These are phyloP conservation scores for Leptinotarsa juncta DNA, from an alignment of 2,888 invertebrate genomes.

Conservation along the genomic window DNA sequence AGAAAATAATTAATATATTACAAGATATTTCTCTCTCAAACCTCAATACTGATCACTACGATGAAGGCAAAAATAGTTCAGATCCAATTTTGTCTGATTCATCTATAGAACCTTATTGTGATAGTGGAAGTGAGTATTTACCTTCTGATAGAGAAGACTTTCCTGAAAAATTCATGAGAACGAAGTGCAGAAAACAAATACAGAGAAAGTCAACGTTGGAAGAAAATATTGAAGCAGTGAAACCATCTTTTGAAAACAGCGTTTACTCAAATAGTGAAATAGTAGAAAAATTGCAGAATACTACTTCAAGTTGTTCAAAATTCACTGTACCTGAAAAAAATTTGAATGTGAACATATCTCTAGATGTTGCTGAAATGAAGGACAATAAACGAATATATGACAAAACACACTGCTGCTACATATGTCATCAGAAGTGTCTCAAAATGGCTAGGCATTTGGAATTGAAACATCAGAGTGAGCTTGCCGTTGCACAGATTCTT, in stretches of 20 bases:
- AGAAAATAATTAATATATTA: background rate
- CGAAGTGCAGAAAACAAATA: background rate
- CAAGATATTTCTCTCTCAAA: background rate
- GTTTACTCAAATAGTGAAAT: background rate
- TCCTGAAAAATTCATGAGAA: background rate
- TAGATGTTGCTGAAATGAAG: background rate
- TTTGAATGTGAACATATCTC: background rate
- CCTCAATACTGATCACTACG: background rate
- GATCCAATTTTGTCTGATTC: background rate
- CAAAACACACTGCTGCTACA: conserved; percentile 1
- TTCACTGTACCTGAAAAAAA: background rate
- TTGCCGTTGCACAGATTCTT: conserved; percentile 18
- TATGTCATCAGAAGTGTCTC: background rate
- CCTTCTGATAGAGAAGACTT: background rate
- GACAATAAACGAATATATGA: background rate
- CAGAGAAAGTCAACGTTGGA: background rate
- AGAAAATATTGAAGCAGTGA: background rate
- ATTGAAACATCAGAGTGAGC: conserved; percentile 8
- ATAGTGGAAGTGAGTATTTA: conserved; percentile 2
- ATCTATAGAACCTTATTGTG: background rate
- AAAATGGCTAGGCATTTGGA: conserved; percentile 6
- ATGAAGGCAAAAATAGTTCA: background rate
- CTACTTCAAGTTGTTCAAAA: background rate
- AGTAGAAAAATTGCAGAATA: background rate
- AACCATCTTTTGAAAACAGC: background rate